phyloP scores from a whole-genome alignment of 2,888 invertebrate genomes.

The Ischnus inquisitorius region DNA sequence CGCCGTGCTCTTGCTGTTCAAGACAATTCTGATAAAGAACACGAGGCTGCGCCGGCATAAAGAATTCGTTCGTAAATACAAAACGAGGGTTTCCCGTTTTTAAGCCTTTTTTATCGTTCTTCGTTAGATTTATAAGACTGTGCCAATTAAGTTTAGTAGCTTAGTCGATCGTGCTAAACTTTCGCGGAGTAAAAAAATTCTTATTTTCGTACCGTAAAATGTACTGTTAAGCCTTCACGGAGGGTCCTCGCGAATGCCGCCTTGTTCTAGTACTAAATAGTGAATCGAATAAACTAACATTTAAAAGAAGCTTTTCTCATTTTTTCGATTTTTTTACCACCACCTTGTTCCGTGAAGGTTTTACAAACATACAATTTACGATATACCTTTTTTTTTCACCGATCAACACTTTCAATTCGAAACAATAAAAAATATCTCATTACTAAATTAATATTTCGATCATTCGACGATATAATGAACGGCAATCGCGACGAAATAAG shows the following conservation, averaged over 20 bases:
- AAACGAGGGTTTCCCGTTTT: neutral
- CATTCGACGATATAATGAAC: neutral
- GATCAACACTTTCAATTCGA: neutral
- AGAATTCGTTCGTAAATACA: neutral
- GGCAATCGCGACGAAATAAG: neutral
- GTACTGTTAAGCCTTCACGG: neutral
- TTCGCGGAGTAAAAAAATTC: neutral
- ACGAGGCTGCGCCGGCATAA: conserved; percentile 8
- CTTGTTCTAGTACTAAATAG: neutral
- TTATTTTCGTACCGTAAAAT: conserved; percentile 4
- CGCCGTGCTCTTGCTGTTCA: conserved; percentile 19
- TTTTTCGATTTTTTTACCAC: too few species aligned
- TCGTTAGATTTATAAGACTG: neutral
- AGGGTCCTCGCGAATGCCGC: neutral
- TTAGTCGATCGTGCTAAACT: neutral
- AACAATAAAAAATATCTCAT: neutral
- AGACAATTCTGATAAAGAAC: conserved; percentile 62
- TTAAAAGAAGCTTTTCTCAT: too few species aligned
- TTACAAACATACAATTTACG: neutral
- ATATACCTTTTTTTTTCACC: neutral
- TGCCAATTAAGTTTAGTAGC: neutral
- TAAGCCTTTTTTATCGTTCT: conserved; percentile 40
- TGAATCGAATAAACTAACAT: too few species aligned
- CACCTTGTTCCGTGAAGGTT: too few species aligned
- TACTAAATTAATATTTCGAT: neutral